Base-by-base conservation (phyloP, 2,113 vertebrate species). In the Dicerorhinus sumatrensis region DNA sequence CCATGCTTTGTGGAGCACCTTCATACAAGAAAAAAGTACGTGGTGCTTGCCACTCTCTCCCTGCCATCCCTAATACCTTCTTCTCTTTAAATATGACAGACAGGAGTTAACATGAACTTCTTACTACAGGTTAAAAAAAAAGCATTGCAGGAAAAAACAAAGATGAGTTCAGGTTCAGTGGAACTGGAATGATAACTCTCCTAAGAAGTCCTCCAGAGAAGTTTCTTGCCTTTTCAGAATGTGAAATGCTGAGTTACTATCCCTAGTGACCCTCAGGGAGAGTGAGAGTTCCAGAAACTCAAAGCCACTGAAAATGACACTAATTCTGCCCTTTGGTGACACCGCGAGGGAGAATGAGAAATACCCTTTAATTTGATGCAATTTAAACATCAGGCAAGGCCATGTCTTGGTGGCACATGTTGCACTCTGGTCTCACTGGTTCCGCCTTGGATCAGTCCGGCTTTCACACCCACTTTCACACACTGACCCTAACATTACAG, bases 331-430 rank as follows among this genome's bases (percentile, higher is more conserved):
- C 98, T 97, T 62, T 96, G 97, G 97, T 97, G 91, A 96, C 5
- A 91, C 77, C 82, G 92, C 96, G 96, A 93, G 70, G 67, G 84
- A 95, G 91, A 2, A 96, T 82, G 94, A 89, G 62, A 91, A 97
- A 98, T 98, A 97, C 92, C 96, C 98, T 97, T 98, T 98, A 96
- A 96, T 94, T 98, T 97, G 3, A 72, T 5, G 94, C 97, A 87
- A 98, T 98, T 98, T 97, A 95, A 97, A 82, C 98, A 56, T 65
- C 98, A 97, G 88, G 88, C 70, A 80, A 75, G 36, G 83, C 85
- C 63, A 84, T 27, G 16, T 97, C 67, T 96, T 42, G 27, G 97
- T 97, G 70, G 95, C 97, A 97, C 60, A 97, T 11, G 80, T 42
- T 96, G 88, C 89, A 94, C 12, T 92, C 79, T 95, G 95, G 97